Evolutionary conservation across 2,113 vertebrate genomes (phyloP), one percentile per base, ranked within the genome.

Genomic region (Megaceryle torquata): DNA sequence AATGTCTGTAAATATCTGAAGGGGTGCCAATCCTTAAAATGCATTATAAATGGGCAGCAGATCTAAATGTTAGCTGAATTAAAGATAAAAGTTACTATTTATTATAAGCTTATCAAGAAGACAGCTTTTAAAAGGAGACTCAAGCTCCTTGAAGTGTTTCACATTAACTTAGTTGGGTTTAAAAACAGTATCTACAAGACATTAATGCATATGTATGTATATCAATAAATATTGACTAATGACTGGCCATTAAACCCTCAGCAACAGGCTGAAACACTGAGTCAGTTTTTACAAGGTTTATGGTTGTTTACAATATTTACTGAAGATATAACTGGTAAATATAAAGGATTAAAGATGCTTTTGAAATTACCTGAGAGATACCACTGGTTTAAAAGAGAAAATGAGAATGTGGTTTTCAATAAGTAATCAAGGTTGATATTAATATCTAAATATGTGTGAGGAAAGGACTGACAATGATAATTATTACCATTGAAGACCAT

Each of bases 381-480:
- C 10, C 72, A 59, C 11, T 86, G 61, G 93, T 82, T 89, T 84
- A 67, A 84, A 90, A 92, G 6, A 79, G 63, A 87, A 95, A 85
- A 82, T 82, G 24, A 82, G 5, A 56, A 82, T 19, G 64, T 56
- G 51, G 50, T n/a, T 84, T 80, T 88, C 91, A 88, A n/a, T 54
- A 71, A 82, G 19, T 39, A 93, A 92, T 95, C 84, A 91, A 87
- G 41, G 51, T 46, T 84, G 25, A 86, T 86, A 91, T 44, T 76
- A 85, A 82, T 57, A 96, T 48, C 53, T 88, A 95, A 90, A 41
- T 44, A 77, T 29, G 18, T 81, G 35, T 68, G 48, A 91, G 59
- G 81, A 96, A 95, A 86, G 70, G 57, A 69, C 41, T 51, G 70
- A 96, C 80, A 96, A 88, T 87, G 85, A 94, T 95, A 91, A 89